Base-by-base conservation (phyloP, 92 coral and sea anemone genomes). In the Parazoanthus darwini region DNA sequence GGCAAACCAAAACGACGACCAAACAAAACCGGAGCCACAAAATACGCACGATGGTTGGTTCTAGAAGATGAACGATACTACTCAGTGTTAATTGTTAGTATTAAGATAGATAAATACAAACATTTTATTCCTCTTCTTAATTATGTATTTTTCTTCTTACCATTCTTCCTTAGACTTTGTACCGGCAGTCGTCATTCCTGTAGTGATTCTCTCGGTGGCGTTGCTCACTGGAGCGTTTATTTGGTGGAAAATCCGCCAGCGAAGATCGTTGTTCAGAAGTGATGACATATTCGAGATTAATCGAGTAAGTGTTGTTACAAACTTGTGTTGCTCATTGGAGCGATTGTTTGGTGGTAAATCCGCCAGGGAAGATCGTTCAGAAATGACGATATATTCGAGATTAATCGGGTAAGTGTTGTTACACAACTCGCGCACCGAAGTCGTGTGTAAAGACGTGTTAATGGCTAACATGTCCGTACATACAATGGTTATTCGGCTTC, bases 241-340 rank as follows among this genome's bases (percentile, higher is more conserved):
- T 79, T 79, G 67, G 82, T 79, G 82, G 82, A 79, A 10, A 50
- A 79, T 79, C 66, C 59, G 82, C 1, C 66, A 79, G n/a, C 82
- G 82, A 13, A 48, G 20, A 48, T 48, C 26, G 82, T 7, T 22
- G 15, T 46, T 23, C 35, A 73, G 43, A 73, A 54, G 50, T 26
- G 66, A 79, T n/a, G 37, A 48, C 33, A 29, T 79, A 50, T 79
- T 79, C n/a, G 82, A 79, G 20, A 79, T 43, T 79, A 37, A n/a
- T 8, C 42, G 38, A 39, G 82, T 79, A 67, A 79, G 82, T 79
- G 6, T 63, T 26, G 15, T 22, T 23, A 20, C 59, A 29, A 29
- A 29, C 33, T 29, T 29, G 66, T 42, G 35, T 5, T 79, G 3
- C 39, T 79, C 37, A 48, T 79, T 50, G 82, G 82, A n/a, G 36